Percentiles rank a stretch among this genome's conserved stretches.
Evolutionary conservation across 2,113 vertebrate species (phyloP).

Genomic region (Heloderma charlesbogerti): DNA sequence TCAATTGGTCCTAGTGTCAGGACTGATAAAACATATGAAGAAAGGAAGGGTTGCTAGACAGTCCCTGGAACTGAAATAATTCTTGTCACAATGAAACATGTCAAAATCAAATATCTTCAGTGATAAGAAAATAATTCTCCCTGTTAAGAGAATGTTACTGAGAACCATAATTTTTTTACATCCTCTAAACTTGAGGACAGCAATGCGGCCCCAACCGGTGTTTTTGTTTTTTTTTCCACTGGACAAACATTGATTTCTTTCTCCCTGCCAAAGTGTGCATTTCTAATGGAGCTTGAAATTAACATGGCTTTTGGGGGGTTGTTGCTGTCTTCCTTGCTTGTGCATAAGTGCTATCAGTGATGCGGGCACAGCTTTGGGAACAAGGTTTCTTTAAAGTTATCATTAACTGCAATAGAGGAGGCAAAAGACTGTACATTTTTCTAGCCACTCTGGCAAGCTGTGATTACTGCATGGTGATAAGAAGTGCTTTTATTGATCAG

Average conservation of each 20-base stretch:
- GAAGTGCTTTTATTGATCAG: slow-evolving; percentile 25
- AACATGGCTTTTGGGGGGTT: slow-evolving; percentile 59
- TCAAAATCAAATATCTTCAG: slow-evolving; percentile 54
- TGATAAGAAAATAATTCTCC: slow-evolving; percentile 60
- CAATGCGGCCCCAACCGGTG: slow-evolving; percentile 37
- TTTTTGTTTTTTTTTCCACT: slow-evolving; percentile 53
- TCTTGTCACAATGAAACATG: slow-evolving; percentile 44
- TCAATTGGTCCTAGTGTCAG: slow-evolving; percentile 61
- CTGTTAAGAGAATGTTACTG: slow-evolving; percentile 48
- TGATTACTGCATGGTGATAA: not conserved
- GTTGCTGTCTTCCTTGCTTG: slow-evolving; percentile 68
- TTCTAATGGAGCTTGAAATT: slow-evolving; percentile 79
- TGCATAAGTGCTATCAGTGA: slow-evolving; percentile 52
- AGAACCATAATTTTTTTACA: slow-evolving; percentile 51
- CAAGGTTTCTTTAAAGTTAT: slow-evolving; percentile 51
- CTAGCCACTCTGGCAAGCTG: slow-evolving; percentile 4
- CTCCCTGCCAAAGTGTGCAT: slow-evolving; percentile 62
- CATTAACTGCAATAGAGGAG: slow-evolving; percentile 41
- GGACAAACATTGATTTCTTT: slow-evolving; percentile 76
- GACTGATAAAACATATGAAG: slow-evolving; percentile 65
- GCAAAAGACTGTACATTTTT: slow-evolving; percentile 30
- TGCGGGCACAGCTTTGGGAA: slow-evolving; percentile 58
- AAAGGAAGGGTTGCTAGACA: slow-evolving; percentile 53
- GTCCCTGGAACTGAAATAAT: slow-evolving; percentile 52
- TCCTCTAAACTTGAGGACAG: slow-evolving; percentile 51